A percentile compares a stretch with the other conserved stretches of the same genome.
Evolutionary conservation across 2,888 invertebrate species (phyloP).

Genomic region (Epirrita christyi): DNA sequence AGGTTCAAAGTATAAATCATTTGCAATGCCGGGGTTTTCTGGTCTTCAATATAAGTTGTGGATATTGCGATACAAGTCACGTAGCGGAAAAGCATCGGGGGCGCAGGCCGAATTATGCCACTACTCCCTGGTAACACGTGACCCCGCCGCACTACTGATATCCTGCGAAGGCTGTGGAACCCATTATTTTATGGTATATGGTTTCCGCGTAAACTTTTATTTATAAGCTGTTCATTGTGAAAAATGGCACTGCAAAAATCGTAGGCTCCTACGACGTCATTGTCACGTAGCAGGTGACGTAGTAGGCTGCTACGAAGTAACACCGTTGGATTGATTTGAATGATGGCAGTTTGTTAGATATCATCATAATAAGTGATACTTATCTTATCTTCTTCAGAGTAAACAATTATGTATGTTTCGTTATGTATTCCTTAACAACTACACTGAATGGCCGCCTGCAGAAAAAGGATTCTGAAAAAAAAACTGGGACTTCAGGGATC

Average conservation of each 20-base stretch:
- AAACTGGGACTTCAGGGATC: too few species aligned
- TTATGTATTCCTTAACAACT: too few species aligned
- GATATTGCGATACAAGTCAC: conserved; percentile 58
- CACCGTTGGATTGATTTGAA: background rate
- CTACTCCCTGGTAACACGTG: conserved; percentile 48
- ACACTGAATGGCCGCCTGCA: too few species aligned
- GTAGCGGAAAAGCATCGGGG: conserved; percentile 50
- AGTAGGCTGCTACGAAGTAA: background rate
- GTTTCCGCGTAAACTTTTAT: conserved; percentile 5
- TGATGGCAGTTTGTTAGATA: too few species aligned
- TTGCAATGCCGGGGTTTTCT: background rate
- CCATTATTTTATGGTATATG: conserved; percentile 40
- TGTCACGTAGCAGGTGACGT: background rate
- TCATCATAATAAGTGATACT: too few species aligned
- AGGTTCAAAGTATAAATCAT: background rate
- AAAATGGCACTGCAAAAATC: conserved; percentile 5
- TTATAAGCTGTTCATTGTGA: background rate
- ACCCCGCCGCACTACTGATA: conserved; percentile 46
- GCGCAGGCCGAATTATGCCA: conserved; percentile 51
- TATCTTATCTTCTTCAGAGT: too few species aligned
- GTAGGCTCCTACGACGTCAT: background rate
- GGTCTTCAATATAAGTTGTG: conserved; percentile 46
- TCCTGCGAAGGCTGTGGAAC: conserved; percentile 43
- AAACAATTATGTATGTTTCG: too few species aligned
- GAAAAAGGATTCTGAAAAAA: too few species aligned